A percentile compares a stretch with the other conserved stretches of the same genome.
Evolutionary conservation across 2,888 invertebrate genomes (phyloP).

Genomic region (Polyommatus icarus): DNA sequence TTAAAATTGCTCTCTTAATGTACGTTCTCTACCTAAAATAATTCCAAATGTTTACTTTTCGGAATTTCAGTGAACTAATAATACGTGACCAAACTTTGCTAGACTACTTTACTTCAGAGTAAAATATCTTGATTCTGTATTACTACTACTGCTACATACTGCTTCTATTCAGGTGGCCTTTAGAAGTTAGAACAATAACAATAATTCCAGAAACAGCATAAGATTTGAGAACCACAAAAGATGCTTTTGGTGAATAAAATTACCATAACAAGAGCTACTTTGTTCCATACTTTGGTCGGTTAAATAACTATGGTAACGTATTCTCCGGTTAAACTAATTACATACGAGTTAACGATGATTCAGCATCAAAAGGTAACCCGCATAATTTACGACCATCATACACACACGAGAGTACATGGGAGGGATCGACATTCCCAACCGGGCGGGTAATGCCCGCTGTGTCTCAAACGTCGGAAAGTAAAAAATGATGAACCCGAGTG

Average conservation of each 20-base stretch:
- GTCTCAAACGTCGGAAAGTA: conserved; percentile 54
- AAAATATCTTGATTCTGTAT: too few species aligned
- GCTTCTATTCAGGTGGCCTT: too few species aligned
- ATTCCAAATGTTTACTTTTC: not conserved
- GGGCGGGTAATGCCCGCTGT: conserved; percentile 54
- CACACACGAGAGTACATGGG: not conserved
- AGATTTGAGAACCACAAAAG: not conserved
- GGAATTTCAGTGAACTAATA: not conserved
- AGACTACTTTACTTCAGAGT: too few species aligned
- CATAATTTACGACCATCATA: conserved; percentile 40
- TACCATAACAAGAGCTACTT: not conserved
- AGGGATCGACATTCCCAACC: conserved; percentile 50
- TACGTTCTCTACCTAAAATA: not conserved
- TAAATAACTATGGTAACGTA: conserved; percentile 37
- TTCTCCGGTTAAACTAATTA: conserved; percentile 20
- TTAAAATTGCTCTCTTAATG: conserved; percentile 2
- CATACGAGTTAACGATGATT: conserved; percentile 58
- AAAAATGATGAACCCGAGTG: conserved; percentile 63
- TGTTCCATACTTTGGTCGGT: not conserved
- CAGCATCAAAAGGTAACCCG: conserved; percentile 58
- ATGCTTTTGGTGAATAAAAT: not conserved
- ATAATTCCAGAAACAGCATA: not conserved
- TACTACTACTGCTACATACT: too few species aligned
- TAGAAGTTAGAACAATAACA: too few species aligned
- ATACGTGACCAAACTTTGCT: not conserved